These are phyloP conservation scores for Rhombomys opimus DNA, from an alignment of 2,113 vertebrate genomes.

Conservation along the genomic window DNA sequence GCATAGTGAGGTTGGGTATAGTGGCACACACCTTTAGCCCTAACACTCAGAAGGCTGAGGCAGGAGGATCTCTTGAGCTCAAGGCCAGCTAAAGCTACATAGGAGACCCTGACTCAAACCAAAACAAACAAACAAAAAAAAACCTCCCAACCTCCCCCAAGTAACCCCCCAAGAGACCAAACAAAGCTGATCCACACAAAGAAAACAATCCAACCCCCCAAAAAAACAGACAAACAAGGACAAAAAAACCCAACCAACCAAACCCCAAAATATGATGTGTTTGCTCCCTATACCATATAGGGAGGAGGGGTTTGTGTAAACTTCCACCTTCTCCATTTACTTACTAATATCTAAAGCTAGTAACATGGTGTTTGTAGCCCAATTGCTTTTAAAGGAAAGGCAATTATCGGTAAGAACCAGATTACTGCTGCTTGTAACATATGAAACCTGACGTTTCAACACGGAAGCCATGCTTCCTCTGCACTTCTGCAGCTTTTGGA, in stretches of 20 bases:
- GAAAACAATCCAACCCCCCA: neutral
- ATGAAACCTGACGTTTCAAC: neutral
- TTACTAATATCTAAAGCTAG: conserved; percentile 2
- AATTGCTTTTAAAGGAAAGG: conserved; percentile 36
- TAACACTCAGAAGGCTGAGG: neutral
- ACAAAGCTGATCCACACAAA: neutral
- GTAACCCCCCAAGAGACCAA: neutral
- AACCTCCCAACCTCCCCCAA: neutral
- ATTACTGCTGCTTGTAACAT: neutral
- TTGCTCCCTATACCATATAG: neutral
- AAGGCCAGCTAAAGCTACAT: neutral
- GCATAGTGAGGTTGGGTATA: neutral
- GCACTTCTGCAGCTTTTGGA: conserved; percentile 9
- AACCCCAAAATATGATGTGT: neutral
- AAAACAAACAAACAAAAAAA: neutral
- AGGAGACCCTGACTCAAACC: neutral
- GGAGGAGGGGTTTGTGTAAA: neutral
- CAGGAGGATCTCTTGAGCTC: neutral
- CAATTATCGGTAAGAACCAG: neutral
- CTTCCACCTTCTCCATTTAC: conserved; percentile 33
- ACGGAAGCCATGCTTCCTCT: neutral
- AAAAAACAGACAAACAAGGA: neutral
- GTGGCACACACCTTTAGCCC: neutral
- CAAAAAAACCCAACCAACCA: neutral
- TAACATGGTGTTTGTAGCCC: conserved; percentile 7